Evolutionary conservation across 2,888 invertebrate species (phyloP).

Genomic region (Athalia rosae): DNA sequence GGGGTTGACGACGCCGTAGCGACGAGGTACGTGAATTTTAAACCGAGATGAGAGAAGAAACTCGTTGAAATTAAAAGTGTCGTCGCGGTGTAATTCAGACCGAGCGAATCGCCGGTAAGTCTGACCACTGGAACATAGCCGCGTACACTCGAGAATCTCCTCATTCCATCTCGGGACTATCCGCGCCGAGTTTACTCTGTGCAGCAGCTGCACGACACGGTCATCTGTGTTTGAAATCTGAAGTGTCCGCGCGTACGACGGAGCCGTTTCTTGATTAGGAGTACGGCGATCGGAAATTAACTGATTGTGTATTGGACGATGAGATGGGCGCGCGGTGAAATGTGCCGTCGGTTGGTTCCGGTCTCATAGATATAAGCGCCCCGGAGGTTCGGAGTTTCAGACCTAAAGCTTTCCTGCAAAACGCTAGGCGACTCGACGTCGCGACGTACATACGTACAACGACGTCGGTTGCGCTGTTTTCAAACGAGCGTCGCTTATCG

Average conservation of each 20-base stretch:
- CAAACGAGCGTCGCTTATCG: conserved; percentile 17
- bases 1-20: too few species aligned
- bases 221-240: conserved; percentile 51
- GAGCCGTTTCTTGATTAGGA: conserved; percentile 58
- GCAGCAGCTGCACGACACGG: not conserved
- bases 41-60: too few species aligned
- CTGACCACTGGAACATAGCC: conserved; percentile 1
- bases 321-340: not conserved
- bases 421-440: conserved; percentile 6
- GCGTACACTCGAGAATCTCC: not conserved
- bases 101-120: not conserved
- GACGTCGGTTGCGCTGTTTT: conserved; percentile 18
- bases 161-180: not conserved
- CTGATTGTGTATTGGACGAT: conserved; percentile 54
- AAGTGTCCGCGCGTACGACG: conserved; percentile 52
- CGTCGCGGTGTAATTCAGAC: too few species aligned
- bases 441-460: conserved; percentile 6
- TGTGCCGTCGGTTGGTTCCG: not conserved
- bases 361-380: not conserved
- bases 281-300: conserved; percentile 65
- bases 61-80: too few species aligned
- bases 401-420: not conserved
- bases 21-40: too few species aligned
- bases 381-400: not conserved
- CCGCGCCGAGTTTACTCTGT: not conserved